Base-by-base conservation (phyloP, 2,113 vertebrate species). In the Odontophorus gujanensis region DNA sequence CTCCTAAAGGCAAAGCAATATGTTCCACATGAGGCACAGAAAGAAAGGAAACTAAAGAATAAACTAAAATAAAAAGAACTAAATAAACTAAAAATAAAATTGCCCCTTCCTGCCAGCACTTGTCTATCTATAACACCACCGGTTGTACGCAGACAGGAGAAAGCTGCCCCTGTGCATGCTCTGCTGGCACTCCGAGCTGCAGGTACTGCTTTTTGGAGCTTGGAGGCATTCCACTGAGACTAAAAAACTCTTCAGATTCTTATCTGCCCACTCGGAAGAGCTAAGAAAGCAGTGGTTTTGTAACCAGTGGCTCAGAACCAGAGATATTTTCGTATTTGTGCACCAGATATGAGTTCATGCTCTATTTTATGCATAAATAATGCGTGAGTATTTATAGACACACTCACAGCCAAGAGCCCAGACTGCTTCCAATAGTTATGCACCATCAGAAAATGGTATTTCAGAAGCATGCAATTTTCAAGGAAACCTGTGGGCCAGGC, bases 401-500 rank as follows among this genome's bases (percentile, higher is more conserved):
- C 1, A 3, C 55, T 45, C 68, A 25, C 32, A 68, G 51, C 13
- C 38, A 15, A 34, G 24, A 22, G 74, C 61, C 6, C 9, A 2
- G 2, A 12, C 36, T 43, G 16, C 36, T 72, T 75, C 17, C 9
- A 43, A 42, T 5, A 2, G 47, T 32, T 68, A 11, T 4, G 17
- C 38, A 65, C 25, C 72, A 66, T 30, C 36, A 67, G 48, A 73
- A 95, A 88, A 47, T 4, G 3, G 4, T 13, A 55, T 78, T 85
- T 81, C 21, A n/a, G 74, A 87, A 3, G 24, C 0, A 0, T 2
- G 9, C 28, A 3, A 1, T 25, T 50, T 8, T 40, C 36, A 57
- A 9, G 11, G 47, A 68, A 61, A 1, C 0, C 21, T 7, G 7
- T 3, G 16, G 45, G 16, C 7, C 20, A 14, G 4, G 3, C 7